Conservation (phyloP, 1,140 invertebrate species). For the Drosophila dunni region DNA sequence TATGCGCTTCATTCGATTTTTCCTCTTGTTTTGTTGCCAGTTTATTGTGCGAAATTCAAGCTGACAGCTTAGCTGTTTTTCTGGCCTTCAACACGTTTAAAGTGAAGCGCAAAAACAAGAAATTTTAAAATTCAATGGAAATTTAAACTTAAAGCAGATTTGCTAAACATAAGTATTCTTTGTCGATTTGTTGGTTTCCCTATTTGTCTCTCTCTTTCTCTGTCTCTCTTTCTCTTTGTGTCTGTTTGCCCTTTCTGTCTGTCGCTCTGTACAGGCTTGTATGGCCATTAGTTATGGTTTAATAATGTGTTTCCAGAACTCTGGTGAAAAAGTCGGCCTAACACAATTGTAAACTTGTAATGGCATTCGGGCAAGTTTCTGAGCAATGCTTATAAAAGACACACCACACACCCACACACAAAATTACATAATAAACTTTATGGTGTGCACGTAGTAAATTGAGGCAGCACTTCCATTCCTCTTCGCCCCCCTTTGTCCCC, state of each 20-base stretch:
- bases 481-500: constrained; percentile 22
- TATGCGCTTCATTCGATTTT: constrained; percentile 62
- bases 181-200: constrained; percentile 7
- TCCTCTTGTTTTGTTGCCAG: constrained; percentile 44
- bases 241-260: constrained; percentile 14
- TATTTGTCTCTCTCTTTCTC: neutral
- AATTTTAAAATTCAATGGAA: constrained; percentile 10
- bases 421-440: constrained; percentile 78
- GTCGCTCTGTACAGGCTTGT: constrained; percentile 20
- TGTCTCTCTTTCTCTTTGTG: neutral
- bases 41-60: constrained; percentile 57
- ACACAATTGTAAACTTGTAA: constrained; percentile 79
- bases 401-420: constrained; percentile 11
- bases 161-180: constrained; percentile 29
- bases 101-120: constrained; percentile 20
- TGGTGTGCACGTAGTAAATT: constrained; percentile 78
- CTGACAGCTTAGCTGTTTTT: constrained; percentile 38
- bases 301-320: constrained; percentile 55
- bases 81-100: constrained; percentile 28
- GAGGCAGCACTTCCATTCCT: constrained; percentile 44
- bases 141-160: constrained; percentile 20
- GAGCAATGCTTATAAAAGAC: constrained; percentile 62
- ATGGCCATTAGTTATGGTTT: constrained; percentile 76
- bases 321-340: constrained; percentile 51
- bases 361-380: constrained; percentile 72